These are phyloP conservation scores for Cheilosia variabilis DNA, from an alignment of 2,888 invertebrate genomes.

Conservation along the genomic window DNA sequence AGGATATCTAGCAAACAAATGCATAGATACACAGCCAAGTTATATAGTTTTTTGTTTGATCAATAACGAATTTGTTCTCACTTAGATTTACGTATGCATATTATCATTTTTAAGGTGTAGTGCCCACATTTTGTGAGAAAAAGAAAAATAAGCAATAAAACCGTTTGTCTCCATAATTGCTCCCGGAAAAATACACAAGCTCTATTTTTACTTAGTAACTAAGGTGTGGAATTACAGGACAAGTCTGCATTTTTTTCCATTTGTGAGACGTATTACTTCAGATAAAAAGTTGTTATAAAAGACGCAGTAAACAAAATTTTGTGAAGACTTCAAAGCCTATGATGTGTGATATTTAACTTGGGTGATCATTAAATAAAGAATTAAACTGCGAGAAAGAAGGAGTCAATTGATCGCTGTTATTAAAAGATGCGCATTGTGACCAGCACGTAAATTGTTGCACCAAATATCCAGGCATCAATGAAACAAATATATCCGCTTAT, in stretches of 20 bases:
- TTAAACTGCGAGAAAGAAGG: slow-evolving; percentile 27
- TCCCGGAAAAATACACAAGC: slow-evolving; percentile 65
- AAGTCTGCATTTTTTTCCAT: slow-evolving; percentile 5
- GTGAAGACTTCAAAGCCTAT: neutral
- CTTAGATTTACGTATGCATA: neutral
- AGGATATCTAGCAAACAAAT: neutral
- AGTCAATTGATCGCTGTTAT: slow-evolving; percentile 29
- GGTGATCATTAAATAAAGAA: slow-evolving; percentile 41
- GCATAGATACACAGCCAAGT: slow-evolving; percentile 46
- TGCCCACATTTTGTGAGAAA: neutral
- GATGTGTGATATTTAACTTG: slow-evolving; percentile 48
- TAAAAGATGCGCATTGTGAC: slow-evolving; percentile 30
- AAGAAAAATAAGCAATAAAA: no score
- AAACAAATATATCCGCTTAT: neutral
- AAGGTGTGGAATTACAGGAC: slow-evolving; percentile 17
- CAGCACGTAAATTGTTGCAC: slow-evolving; percentile 58
- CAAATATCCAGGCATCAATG: slow-evolving; percentile 53
- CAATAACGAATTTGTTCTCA: slow-evolving; percentile 75
- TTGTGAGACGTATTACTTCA: slow-evolving; percentile 6
- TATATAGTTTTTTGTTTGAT: slow-evolving; percentile 77
- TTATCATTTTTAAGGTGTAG: slow-evolving; percentile 21
- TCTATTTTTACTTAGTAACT: slow-evolving; percentile 65
- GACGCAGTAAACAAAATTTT: neutral
- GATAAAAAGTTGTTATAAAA: slow-evolving; percentile 18
- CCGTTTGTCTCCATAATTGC: neutral